phyloP scores from a whole-genome alignment of 2,113 vertebrate genomes.

The Sigmodon hispidus region DNA sequence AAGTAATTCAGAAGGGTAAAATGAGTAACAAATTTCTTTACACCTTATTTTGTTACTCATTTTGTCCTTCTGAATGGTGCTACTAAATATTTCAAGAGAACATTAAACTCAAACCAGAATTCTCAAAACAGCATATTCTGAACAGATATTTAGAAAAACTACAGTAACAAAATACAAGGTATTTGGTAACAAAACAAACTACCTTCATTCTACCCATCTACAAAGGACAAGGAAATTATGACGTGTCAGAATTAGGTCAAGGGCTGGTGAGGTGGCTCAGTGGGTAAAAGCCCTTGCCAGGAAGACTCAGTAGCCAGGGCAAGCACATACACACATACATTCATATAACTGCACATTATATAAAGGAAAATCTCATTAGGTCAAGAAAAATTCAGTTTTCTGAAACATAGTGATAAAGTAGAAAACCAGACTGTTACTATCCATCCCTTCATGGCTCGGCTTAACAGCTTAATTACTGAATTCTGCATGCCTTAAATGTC shows the following conservation, averaged over 20 bases:
- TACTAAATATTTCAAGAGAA: constrained; percentile 41
- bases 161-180: constrained; percentile 37
- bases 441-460: neutral
- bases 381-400: neutral
- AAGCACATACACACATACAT: neutral
- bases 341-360: neutral
- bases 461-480: neutral
- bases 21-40: constrained; percentile 47
- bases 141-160: constrained; percentile 34
- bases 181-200: neutral
- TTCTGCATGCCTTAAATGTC: neutral
- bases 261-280: neutral
- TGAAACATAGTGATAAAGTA: neutral
- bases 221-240: neutral
- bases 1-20: constrained; percentile 7
- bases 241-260: neutral
- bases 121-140: constrained; percentile 32
- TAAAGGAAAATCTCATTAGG: neutral
- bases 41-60: too few species aligned
- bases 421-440: neutral
- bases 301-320: neutral
- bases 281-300: neutral
- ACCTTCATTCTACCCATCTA: neutral
- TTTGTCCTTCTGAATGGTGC: too few species aligned
- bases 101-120: constrained; percentile 50